phyloP scores from a whole-genome alignment of 1,140 invertebrate species.

The Drosophila lini region DNA sequence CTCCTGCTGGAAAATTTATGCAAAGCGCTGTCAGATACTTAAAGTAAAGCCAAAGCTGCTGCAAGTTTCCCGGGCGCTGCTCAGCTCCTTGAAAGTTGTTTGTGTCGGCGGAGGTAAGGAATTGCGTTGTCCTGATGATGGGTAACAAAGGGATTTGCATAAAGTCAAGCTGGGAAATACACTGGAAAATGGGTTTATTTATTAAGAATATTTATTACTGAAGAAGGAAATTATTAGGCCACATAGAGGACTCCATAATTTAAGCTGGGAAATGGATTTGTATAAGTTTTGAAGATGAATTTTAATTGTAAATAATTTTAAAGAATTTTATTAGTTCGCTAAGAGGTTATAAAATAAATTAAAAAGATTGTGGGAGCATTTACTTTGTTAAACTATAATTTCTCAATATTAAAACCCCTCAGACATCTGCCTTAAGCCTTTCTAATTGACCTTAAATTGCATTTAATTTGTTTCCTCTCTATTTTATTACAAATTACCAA shows the following conservation, averaged over 20 bases:
- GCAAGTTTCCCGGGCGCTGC: conserved; percentile 42
- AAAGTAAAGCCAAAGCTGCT: conserved; percentile 69
- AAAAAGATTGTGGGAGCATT: too few species aligned
- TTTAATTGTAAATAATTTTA: background rate
- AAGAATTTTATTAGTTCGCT: background rate
- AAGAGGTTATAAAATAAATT: too few species aligned
- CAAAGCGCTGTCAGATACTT: conserved; percentile 79
- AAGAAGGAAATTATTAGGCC: background rate
- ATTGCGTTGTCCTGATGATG: conserved; percentile 28
- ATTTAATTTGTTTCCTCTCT: conserved; percentile 28
- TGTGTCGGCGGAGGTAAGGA: conserved; percentile 9
- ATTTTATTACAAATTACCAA: conserved; percentile 46
- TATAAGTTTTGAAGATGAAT: background rate
- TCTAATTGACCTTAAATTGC: conserved; percentile 21
- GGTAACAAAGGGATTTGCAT: conserved; percentile 37
- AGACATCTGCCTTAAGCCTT: background rate
- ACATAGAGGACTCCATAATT: background rate
- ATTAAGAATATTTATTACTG: background rate
- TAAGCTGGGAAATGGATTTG: background rate
- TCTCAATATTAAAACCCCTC: background rate
- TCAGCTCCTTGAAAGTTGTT: conserved; percentile 26
- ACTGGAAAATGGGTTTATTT: background rate
- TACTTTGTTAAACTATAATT: background rate
- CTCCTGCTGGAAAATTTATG: conserved; percentile 64
- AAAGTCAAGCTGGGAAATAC: conserved; percentile 1